phyloP scores from a whole-genome alignment of 2,797 vertebrate genomes.

The Sebastes kiyomatsui region DNA sequence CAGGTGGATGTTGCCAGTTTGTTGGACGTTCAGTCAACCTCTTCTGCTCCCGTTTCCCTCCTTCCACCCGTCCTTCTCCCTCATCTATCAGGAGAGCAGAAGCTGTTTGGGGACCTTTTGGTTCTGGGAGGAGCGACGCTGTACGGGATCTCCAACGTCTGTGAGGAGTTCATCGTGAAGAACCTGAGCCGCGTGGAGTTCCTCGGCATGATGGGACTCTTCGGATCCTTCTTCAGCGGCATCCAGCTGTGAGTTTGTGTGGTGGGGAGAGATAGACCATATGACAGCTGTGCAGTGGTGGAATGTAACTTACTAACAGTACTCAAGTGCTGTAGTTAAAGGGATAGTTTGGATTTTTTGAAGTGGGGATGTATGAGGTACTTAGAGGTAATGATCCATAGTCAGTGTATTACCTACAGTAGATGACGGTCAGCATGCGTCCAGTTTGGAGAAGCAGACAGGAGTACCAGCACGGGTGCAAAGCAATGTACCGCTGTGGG shows the following conservation, averaged over 20 bases:
- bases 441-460: no score
- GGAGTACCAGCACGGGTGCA: no score
- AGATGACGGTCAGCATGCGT: rapidly evolving
- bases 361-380: no score
- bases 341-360: no score
- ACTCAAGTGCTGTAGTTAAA: background rate
- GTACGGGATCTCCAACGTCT: slow-evolving; percentile 92
- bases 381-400: no score
- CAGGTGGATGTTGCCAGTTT: background rate
- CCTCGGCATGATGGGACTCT: slow-evolving; percentile 96
- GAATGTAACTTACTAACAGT: background rate
- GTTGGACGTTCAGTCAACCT: background rate
- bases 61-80: background rate
- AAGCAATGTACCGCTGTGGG: rapidly evolving
- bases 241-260: slow-evolving; percentile 91
- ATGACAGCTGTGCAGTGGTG: background rate
- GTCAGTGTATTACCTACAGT: no score
- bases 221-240: slow-evolving; percentile 96
- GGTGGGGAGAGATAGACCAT: background rate
- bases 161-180: slow-evolving; percentile 94
- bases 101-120: slow-evolving; percentile 92
- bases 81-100: slow-evolving; percentile 86
- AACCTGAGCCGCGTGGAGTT: slow-evolving; percentile 94
- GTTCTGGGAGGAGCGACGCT: slow-evolving; percentile 92
- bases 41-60: background rate